These are phyloP conservation scores for Melanocharis versteri DNA, from an alignment of 2,113 vertebrate genomes.

Conservation along the genomic window DNA sequence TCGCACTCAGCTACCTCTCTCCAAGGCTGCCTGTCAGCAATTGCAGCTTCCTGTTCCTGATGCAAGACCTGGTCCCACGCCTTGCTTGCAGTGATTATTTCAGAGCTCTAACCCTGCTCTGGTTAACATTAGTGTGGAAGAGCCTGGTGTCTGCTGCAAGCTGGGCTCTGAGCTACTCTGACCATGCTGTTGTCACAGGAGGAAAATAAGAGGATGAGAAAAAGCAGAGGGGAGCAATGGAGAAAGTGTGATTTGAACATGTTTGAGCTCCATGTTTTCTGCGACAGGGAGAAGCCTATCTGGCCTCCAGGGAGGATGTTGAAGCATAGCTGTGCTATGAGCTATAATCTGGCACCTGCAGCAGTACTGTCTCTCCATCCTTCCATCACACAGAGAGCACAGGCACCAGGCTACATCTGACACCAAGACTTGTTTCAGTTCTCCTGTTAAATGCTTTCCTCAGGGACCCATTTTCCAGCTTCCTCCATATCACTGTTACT, in stretches of 20 bases:
- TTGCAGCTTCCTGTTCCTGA: rapidly evolving
- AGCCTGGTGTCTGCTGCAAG: not conserved
- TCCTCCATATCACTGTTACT: not conserved
- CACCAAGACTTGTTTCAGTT: not conserved
- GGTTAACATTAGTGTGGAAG: rapidly evolving
- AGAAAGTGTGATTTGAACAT: not conserved
- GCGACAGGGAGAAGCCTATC: not conserved
- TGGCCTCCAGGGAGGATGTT: not conserved
- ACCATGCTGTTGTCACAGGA: not conserved
- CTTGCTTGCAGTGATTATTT: not conserved
- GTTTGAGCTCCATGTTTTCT: not conserved
- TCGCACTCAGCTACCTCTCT: not conserved
- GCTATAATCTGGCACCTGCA: not conserved
- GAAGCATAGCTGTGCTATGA: not conserved
- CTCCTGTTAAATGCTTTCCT: not conserved
- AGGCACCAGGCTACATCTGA: not conserved
- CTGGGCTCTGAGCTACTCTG: not conserved
- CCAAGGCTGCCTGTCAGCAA: not conserved
- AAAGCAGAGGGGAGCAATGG: not conserved
- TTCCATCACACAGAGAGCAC: not conserved
- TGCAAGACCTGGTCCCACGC: rapidly evolving
- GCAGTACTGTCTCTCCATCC: not conserved
- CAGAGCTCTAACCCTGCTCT: not conserved
- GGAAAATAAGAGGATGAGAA: not conserved
- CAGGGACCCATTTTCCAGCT: not conserved